phyloP scores from a whole-genome alignment of 2,113 vertebrate genomes.

The Perca schrenkii region DNA sequence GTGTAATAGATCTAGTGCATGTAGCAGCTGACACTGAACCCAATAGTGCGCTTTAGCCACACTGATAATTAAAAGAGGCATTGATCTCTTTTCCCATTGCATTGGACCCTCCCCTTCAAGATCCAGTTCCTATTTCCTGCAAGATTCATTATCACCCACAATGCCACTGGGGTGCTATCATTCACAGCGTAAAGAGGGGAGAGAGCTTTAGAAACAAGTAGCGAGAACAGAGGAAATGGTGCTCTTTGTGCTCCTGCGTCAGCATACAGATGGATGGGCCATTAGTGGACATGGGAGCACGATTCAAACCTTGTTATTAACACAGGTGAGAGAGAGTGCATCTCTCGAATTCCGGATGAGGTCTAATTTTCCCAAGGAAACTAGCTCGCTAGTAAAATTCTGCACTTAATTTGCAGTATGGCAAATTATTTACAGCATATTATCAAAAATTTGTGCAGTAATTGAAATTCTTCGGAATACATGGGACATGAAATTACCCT shows the following conservation, averaged over 20 bases:
- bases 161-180: conserved; percentile 77
- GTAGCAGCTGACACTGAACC: conserved; percentile 59
- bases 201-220: conserved; percentile 72
- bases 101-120: conserved; percentile 57
- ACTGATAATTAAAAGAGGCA: conserved; percentile 83
- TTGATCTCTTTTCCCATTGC: conserved; percentile 71
- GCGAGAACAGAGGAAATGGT: conserved; percentile 59
- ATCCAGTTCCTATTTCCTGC: conserved; percentile 78
- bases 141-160: conserved; percentile 82
- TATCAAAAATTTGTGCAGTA: neutral
- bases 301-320: conserved; percentile 71
- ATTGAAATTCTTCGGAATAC: conserved; percentile 5
- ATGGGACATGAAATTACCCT: neutral
- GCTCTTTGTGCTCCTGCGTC: conserved; percentile 72
- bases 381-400: conserved; percentile 15
- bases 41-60: conserved; percentile 70
- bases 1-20: conserved; percentile 66
- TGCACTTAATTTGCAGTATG: neutral
- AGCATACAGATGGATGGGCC: conserved; percentile 75
- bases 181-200: conserved; percentile 72
- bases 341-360: conserved; percentile 43
- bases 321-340: conserved; percentile 56
- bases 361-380: conserved; percentile 31
- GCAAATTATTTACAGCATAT: conserved; percentile 5
- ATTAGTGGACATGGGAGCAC: conserved; percentile 70